Percentiles rank a stretch among this genome's conserved stretches.
phyloP scores from a whole-genome alignment of 2,113 vertebrate species.

The Anser brachyrhynchus region DNA sequence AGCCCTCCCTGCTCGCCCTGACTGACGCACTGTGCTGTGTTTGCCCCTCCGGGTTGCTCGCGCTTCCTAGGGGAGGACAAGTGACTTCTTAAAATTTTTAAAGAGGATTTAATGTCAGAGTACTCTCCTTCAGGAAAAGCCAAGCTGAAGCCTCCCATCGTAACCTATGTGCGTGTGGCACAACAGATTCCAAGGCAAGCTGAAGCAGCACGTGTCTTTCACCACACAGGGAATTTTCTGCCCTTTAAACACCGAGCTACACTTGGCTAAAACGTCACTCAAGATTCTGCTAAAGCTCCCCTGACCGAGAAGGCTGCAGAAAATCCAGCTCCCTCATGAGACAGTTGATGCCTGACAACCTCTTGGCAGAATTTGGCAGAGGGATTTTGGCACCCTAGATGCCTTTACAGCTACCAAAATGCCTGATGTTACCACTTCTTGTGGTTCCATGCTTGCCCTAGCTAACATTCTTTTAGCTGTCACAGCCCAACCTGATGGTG shows the following conservation, averaged over 20 bases:
- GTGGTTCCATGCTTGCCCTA: not conserved
- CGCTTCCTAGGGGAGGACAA: not conserved
- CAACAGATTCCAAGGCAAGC: not conserved
- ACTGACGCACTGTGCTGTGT: too few species aligned
- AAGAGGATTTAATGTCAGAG: not conserved
- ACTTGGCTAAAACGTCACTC: not conserved
- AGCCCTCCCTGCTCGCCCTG: too few species aligned
- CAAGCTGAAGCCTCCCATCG: not conserved
- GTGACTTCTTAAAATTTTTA: not conserved
- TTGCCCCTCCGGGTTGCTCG: too few species aligned
- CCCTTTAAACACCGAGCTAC: not conserved
- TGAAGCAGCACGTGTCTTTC: not conserved
- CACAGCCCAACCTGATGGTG: accelerated
- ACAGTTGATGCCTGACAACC: not conserved
- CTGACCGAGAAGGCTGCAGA: not conserved
- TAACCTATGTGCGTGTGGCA: not conserved
- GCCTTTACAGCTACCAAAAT: not conserved
- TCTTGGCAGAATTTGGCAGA: not conserved
- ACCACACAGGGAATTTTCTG: not conserved
- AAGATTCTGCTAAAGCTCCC: not conserved
- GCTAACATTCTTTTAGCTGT: not conserved
- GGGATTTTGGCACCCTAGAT: not conserved
- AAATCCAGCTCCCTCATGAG: not conserved
- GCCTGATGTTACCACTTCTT: not conserved
- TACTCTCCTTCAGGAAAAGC: not conserved